Percentiles rank a stretch among this genome's conserved stretches.
Evolutionary conservation across 2,888 invertebrate genomes (phyloP).

Genomic region (Phalera bucephala): DNA sequence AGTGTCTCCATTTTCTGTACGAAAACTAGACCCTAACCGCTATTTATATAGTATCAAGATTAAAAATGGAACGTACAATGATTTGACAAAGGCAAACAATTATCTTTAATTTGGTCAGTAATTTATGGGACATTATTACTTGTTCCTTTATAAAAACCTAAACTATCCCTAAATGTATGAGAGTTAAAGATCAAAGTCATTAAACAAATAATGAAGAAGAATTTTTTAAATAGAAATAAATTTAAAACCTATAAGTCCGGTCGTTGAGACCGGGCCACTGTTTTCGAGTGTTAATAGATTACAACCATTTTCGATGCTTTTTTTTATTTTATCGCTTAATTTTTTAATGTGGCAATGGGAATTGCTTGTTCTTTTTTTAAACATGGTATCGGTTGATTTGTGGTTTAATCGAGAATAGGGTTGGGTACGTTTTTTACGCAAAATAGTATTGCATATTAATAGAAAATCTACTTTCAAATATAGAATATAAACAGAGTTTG

Average conservation of each 20-base stretch:
- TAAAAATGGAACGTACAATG: conserved; percentile 17
- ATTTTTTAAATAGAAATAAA: conserved; percentile 65
- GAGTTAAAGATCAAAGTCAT: conserved; percentile 10
- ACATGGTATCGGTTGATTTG: conserved; percentile 3
- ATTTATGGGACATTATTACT: conserved; percentile 15
- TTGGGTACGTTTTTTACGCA: too few relatives aligned
- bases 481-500: too few relatives aligned
- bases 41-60: conserved; percentile 22
- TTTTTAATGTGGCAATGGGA: conserved; percentile 24
- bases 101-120: conserved; percentile 16
- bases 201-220: too few relatives aligned
- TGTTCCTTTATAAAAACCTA: conserved; percentile 6
- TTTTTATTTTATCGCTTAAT: conserved; percentile 49
- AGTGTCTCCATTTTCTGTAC: conserved; percentile 10
- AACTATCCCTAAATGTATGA: conserved; percentile 1
- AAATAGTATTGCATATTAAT: too few relatives aligned
- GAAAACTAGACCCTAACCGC: conserved; percentile 7
- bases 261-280: conserved; percentile 60
- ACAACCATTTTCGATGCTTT: conserved; percentile 29
- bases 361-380: conserved; percentile 12
- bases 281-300: conserved; percentile 75
- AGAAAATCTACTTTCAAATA: too few relatives aligned
- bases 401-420: conserved; percentile 6
- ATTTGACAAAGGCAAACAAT: conserved; percentile 1
- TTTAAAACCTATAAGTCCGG: conserved; percentile 63